These are phyloP conservation scores for Aspidoscelis tigris DNA, from an alignment of 2,113 vertebrate species.

Conservation along the genomic window DNA sequence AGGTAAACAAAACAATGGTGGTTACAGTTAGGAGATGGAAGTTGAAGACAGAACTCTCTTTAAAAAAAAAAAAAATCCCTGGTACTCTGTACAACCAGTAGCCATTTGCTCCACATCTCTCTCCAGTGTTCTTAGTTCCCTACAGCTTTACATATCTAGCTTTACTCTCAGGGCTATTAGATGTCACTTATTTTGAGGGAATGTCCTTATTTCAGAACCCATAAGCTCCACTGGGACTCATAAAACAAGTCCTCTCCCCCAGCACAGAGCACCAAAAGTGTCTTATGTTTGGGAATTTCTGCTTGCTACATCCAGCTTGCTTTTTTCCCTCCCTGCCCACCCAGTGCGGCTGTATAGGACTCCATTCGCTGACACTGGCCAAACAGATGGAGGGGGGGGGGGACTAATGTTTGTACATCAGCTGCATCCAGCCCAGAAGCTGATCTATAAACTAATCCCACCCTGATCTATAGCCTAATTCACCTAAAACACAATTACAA, in stretches of 20 bases:
- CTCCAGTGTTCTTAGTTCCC: constrained; percentile 1
- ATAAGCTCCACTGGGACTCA: not conserved
- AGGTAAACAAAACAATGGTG: not conserved
- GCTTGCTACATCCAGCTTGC: not conserved
- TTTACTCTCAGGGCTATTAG: constrained; percentile 30
- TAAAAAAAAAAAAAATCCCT: not conserved
- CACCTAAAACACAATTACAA: constrained; percentile 75
- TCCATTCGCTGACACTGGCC: not conserved
- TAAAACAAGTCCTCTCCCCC: constrained; percentile 14
- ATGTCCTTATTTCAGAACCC: constrained; percentile 38
- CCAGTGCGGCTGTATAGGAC: constrained; percentile 21
- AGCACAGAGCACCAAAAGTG: constrained; percentile 5
- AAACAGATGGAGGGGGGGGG: not conserved
- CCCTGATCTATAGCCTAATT: constrained; percentile 77
- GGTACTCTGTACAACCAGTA: not conserved
- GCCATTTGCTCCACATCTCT: not conserved
- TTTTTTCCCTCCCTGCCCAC: constrained; percentile 6
- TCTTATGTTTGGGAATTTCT: constrained; percentile 10
- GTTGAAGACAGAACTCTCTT: not conserved
- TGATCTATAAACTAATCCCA: constrained; percentile 74
- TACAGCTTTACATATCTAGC: constrained; percentile 25
- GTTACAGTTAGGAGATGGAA: not conserved
- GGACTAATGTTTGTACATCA: constrained; percentile 20
- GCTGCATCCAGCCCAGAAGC: constrained; percentile 65
- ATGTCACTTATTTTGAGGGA: constrained; percentile 42